Evolutionary conservation across 2,113 vertebrate species (phyloP).

Genomic region (Fukomys damarensis): DNA sequence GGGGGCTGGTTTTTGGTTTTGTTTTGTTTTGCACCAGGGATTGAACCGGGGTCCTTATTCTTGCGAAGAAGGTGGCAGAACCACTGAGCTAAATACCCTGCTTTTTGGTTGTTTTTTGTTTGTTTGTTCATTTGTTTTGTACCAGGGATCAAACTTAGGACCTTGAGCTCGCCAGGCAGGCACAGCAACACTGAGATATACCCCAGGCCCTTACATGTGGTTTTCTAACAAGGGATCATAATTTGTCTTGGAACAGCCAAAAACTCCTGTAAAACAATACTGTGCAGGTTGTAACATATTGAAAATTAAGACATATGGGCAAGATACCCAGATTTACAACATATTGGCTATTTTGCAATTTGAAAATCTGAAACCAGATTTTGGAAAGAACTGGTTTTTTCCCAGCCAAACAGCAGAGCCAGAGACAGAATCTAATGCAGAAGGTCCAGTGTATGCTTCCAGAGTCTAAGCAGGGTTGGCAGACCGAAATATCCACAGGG

Average conservation of each 20-base stretch:
- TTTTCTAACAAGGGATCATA: conserved; percentile 57
- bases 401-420: conserved; percentile 50
- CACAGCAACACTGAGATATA: no score
- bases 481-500: background rate
- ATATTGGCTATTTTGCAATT: conserved; percentile 51
- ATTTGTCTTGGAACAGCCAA: conserved; percentile 51
- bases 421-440: conserved; percentile 14
- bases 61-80: no score
- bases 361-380: conserved; percentile 63
- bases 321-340: conserved; percentile 56
- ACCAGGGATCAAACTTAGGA: no score
- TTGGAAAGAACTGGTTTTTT: conserved; percentile 60
- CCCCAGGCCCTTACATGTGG: background rate
- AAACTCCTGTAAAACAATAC: conserved; percentile 56
- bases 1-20: no score
- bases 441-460: background rate
- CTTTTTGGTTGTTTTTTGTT: no score
- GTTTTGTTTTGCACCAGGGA: no score
- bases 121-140: no score
- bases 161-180: no score
- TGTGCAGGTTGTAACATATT: conserved; percentile 18
- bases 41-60: no score
- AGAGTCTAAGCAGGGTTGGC: background rate
- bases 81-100: no score
- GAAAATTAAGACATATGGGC: conserved; percentile 54